Base-by-base conservation (phyloP, 2,888 invertebrate species). In the Nemotelus nigrinus region DNA sequence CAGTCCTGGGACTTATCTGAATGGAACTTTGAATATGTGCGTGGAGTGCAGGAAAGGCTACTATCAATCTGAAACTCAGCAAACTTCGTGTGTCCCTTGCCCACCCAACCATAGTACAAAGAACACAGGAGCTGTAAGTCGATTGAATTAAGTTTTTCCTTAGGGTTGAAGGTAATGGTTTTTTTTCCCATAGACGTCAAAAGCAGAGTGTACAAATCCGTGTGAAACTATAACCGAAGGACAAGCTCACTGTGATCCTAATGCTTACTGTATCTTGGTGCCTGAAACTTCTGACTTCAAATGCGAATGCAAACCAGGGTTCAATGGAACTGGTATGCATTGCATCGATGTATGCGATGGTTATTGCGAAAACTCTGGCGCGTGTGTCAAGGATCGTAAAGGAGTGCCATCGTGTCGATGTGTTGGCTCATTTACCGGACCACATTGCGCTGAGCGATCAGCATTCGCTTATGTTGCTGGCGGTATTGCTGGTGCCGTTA, bases 401-500 rank as follows among this genome's bases (percentile, higher is more conserved):
- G 96, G 96, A 0, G 93, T 94, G 80, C 95, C 96, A 0, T 92
- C 94, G 0, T 97, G 97, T 84, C 90, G 96, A 81, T 97, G 97
- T 85, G 92, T 94, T 8, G 96, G 97, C 2, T 96, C 96, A 80
- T 97, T 96, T 87, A 96, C 96, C 0, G 96, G 96, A 48, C 93
- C 93, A 80, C 94, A 94, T 81, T 97, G 96, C 84, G 90, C 93
- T 2, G 95, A 96, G 83, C 96, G 96, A 86, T 96, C 96, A n/a
- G 96, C 96, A 85, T 96, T 97, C 86, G 96, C 97, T 10, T 97
- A 97, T 87, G 96, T 97, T 80, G 96, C 96, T 74, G 96, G 96
- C 65, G 97, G 97, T 7, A 96, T 97, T 80, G 96, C 97, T 5
- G 96, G 96, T 39, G 94, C 95, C n/a, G 97, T 97, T 79, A 94